phyloP scores from a whole-genome alignment of 2,113 vertebrate species.

The Podarcis muralis region DNA sequence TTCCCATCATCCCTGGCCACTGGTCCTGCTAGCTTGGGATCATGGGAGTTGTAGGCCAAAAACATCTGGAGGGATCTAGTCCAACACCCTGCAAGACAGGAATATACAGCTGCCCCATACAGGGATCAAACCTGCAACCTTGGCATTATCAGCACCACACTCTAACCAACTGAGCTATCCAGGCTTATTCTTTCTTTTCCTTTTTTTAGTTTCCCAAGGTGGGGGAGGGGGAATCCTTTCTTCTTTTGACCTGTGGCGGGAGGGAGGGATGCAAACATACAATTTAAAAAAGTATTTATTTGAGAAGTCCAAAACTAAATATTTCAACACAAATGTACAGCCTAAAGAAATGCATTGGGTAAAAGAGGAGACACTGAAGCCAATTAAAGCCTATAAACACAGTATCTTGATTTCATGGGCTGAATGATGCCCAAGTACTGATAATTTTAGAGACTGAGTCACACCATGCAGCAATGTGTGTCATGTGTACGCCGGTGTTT shows the following conservation, averaged over 20 bases:
- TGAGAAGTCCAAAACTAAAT: slow-evolving; percentile 46
- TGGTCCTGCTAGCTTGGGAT: no score
- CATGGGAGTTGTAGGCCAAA: no score
- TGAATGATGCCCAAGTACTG: background rate
- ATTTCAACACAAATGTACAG: slow-evolving; percentile 65
- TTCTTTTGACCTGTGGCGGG: slow-evolving; percentile 67
- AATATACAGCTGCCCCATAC: no score
- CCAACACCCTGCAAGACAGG: no score
- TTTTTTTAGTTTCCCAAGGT: no score
- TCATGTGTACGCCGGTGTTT: background rate
- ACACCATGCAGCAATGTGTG: background rate
- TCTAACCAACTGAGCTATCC: no score
- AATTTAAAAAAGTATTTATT: slow-evolving; percentile 67
- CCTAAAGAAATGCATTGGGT: slow-evolving; percentile 10
- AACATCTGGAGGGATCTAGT: no score
- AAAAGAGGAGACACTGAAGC: slow-evolving; percentile 13
- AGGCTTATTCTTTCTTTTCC: no score
- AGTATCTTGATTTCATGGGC: background rate
- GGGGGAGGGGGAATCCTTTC: background rate
- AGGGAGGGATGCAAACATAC: slow-evolving; percentile 43
- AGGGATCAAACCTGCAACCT: no score
- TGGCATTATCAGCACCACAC: no score
- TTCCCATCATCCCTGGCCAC: no score
- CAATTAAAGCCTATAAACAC: background rate
- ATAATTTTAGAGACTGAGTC: background rate